Evolutionary conservation across 53 echinoderm and acorn worm species (phyloP), one percentile per base, ranked within the genome.

Genomic region (Astropecten irregularis): DNA sequence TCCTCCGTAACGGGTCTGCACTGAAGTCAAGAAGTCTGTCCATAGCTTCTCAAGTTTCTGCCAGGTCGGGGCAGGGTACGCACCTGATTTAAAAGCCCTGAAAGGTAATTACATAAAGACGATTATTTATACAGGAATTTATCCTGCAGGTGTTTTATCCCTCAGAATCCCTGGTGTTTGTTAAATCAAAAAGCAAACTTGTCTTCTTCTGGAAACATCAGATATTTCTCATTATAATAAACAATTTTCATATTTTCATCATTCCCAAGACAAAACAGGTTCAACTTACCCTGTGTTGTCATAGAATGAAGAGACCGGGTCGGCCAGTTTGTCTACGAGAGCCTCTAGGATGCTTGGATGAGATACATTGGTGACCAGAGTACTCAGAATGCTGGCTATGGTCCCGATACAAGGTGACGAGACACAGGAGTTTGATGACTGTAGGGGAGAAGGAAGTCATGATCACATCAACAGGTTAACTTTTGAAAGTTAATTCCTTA

Each of bases 1-100:
- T 18, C 86, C 92, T 13, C 66, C 84, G 82, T 92, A 88, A 7
- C 99, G 92, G 29, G 83, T 83, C 81, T 99, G 94, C 23, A 99
- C 55, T 16, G 73, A 51, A n/a, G 92, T 99, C 23, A 95, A 65
- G 6, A 90, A 61, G 54, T 99, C 99, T 15, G 73, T 82, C 91
- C 90, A 99, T 1, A 97, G 86, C 35, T 95, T 94, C 67, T 99
- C 94, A 28, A 99, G 86, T 83, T 99, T 99, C 40, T 85, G 89
- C 68, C 85, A 85, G 0, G 76, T 69, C 4, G 51, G 66, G 25
- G 50, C 39, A 4, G 79, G 52, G 56, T 81, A 85, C 47, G 73
- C 51, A n/a, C 67, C 69, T 14, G 70, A 67, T 34, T 83, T 63
- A 5, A 88, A 67, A 35, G 86, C 73, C 53, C 88, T 92, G 84